Percentiles rank a stretch among this genome's conserved stretches.
These are phyloP conservation scores for Panzeria rudis DNA, from an alignment of 2,888 invertebrate species.

Conservation along the genomic window DNA sequence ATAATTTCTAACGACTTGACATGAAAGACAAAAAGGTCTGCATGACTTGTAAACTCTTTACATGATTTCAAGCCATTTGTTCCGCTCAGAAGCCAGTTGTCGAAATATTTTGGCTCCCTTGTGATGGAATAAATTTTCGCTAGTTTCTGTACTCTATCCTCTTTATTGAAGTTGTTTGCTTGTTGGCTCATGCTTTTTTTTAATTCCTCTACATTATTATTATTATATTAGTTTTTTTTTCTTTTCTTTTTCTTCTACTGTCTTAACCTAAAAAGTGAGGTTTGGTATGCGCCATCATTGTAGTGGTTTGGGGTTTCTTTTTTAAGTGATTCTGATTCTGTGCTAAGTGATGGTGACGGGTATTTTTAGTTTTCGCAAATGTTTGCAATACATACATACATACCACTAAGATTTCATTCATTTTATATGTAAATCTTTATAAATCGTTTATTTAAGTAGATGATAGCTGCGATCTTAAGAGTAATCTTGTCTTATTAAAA, in stretches of 20 bases:
- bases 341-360: slow-evolving; percentile 15
- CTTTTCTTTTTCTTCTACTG: slow-evolving; percentile 7
- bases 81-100: slow-evolving; percentile 42
- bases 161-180: slow-evolving; percentile 43
- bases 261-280: slow-evolving; percentile 61
- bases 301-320: slow-evolving; percentile 40
- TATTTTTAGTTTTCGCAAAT: slow-evolving; percentile 24
- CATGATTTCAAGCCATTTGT: slow-evolving; percentile 53
- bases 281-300: slow-evolving; percentile 43
- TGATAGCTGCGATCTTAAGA: not conserved
- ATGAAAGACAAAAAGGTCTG: slow-evolving; percentile 42
- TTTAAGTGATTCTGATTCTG: slow-evolving; percentile 20
- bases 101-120: slow-evolving; percentile 67
- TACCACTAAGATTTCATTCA: not conserved
- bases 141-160: slow-evolving; percentile 50
- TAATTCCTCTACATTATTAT: slow-evolving; percentile 39
- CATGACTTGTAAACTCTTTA: slow-evolving; percentile 59
- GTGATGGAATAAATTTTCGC: slow-evolving; percentile 60
- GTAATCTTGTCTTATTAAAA: not conserved
- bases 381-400: not conserved
- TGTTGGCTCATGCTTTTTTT: slow-evolving; percentile 16
- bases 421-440: slow-evolving; percentile 11
- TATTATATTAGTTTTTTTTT: not conserved
- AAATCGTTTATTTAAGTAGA: not conserved
- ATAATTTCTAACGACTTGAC: slow-evolving; percentile 59